Base-by-base conservation (phyloP, 2,113 vertebrate species). In the Xenus cinereus region DNA sequence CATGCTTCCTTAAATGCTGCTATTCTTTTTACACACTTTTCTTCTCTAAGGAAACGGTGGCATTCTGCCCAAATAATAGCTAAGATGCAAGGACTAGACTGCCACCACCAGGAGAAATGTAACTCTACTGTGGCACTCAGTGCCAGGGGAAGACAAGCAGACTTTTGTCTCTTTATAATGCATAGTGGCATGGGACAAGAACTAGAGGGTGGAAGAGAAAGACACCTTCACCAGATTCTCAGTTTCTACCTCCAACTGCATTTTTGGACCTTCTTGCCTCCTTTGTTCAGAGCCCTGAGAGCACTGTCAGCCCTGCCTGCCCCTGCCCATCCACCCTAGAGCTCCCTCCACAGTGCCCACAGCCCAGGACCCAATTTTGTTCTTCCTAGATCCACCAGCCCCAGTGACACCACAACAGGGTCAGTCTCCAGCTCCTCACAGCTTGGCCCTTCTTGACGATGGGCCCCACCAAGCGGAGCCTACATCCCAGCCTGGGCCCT, bases 31-130 rank as follows among this genome's bases (percentile, higher is more conserved):
- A 6, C 10, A 7, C 12, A 5, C 9, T 43, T 28, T 14, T 39
- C 57, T 69, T 74, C 64, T 69, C 37, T 14, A 13, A n/a, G n/a
- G 33, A 72, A 92, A 28, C 22, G 19, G 21, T 10, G 48, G 12
- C 51, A 57, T 53, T 35, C 32, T 62, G 33, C 41, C 56, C 8
- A 39, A 71, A 6, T 6, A 26, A 7, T 7, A 5, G 2, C 37
- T 43, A 28, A 54, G 41, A 11, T 0, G 0, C 0, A 1, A 72
- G 33, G 69, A 37, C 15, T 26, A 41, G 80, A 27, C 26, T 78
- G 71, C 11, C 50, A 67, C 8, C 43, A 5, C 3, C 6, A 81
- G 41, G 41, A 10, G 45, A 62, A 69, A 45, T 0, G 2, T 14
- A 56, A 9, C 7, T 78, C 8, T 82, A 56, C n/a, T 37, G 46